A percentile compares a stretch with the other conserved stretches of the same genome.
These are phyloP conservation scores for Pseudochaenichthys georgianus DNA, from an alignment of 2,797 vertebrate species.

Conservation along the genomic window DNA sequence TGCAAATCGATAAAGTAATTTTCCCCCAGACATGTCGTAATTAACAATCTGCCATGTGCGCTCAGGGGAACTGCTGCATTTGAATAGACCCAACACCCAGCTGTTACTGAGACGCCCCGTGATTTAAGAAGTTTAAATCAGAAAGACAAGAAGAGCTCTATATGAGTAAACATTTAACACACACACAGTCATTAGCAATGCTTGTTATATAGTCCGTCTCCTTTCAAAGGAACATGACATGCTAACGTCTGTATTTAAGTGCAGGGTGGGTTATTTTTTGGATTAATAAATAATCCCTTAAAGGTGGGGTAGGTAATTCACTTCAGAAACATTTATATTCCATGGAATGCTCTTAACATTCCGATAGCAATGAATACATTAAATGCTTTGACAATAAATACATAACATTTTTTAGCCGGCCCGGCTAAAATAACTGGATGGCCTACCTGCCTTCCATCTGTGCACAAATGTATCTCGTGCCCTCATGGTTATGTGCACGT, in stretches of 20 bases:
- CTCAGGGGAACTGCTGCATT: conserved; percentile 68
- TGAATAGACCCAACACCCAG: conserved; percentile 72
- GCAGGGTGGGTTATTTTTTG: background rate
- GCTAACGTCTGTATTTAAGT: conserved; percentile 25
- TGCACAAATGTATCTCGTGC: too few species aligned
- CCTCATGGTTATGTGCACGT: too few species aligned
- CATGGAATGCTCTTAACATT: too few species aligned
- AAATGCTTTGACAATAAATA: too few species aligned
- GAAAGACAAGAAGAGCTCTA: conserved; percentile 17
- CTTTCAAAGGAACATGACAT: conserved; percentile 17
- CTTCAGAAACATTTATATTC: too few species aligned
- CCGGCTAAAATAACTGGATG: too few species aligned
- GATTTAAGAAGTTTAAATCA: conserved; percentile 62
- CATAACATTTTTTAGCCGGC: too few species aligned
- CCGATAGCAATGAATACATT: too few species aligned
- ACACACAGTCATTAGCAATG: conserved; percentile 19
- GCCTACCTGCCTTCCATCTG: too few species aligned
- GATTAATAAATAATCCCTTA: background rate
- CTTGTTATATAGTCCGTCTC: conserved; percentile 17
- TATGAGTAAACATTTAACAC: conserved; percentile 47
- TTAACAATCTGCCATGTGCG: conserved; percentile 78
- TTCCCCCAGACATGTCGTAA: conserved; percentile 76
- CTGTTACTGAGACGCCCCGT: conserved; percentile 52
- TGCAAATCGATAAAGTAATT: conserved; percentile 84
- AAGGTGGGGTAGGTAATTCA: too few species aligned